Base-by-base conservation (phyloP, 2,797 vertebrate species). In the Anguilla marmorata region DNA sequence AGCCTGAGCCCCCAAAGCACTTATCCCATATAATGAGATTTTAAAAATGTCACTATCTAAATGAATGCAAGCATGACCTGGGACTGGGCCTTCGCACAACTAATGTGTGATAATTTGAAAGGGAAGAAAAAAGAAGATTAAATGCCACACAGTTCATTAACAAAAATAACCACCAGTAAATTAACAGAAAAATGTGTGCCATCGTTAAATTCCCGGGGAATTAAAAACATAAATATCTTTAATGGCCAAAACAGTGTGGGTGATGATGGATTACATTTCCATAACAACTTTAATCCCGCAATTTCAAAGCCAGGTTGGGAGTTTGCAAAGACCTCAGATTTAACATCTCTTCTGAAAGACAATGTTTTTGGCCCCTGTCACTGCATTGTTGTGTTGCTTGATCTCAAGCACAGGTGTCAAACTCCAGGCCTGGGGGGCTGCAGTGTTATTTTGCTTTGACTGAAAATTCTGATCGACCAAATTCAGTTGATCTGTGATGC, bases 81-180 rank as follows among this genome's bases (percentile, higher is more conserved):
- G 87, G 80, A 27, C 80, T 80, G 79, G 24, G 79, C 79, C 45
- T 48, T 82, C 45, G 3, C 45, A 50, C 79, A 50, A n/a, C 79
- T 82, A 48, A 82, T 82, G 24, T 82, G 79, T 48, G 79, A 50
- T 82, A 7, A 82, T 82, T 82, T 82, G 79, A n/a, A 24, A 9
- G 50, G 45, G 79, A 50, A 50, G 41, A 82, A 50, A 82, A 82
- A 24, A 60, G 48, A 80, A 79, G 84, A 85, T 89, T 6, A 87
- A 69, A 37, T 24, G n/a, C 37, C 76, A 83, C 2, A 7, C 48
- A 87, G 84, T 86, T 86, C 83, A 87, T 79, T 89, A 88, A 74
- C 50, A 86, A 63, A 72, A 87, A 72, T 79, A 50, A 79, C 79
- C 79, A 82, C 79, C 45, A 82, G 45, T 21, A 82, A 82, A 50